Evolutionary conservation across 2,888 invertebrate genomes (phyloP).

Genomic region (Ornithoptera priamus): DNA sequence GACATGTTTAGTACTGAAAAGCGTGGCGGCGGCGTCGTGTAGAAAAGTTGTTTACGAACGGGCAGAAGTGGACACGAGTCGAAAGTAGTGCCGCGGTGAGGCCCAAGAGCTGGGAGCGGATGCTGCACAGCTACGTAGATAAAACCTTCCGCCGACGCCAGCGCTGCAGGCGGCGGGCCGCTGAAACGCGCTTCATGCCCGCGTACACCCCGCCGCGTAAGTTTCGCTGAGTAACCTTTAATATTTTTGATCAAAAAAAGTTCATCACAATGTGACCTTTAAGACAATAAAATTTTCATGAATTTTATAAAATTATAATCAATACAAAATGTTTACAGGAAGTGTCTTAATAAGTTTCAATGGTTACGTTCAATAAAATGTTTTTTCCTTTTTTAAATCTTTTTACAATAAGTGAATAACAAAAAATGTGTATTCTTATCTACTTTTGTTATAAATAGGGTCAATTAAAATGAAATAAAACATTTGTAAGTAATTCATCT

Average conservation of each 20-base stretch:
- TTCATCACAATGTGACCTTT: background rate
- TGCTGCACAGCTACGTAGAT: constrained; percentile 79
- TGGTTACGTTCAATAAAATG: no score
- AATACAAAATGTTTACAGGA: background rate
- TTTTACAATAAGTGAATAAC: no score
- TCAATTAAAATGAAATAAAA: no score
- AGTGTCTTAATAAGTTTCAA: no score
- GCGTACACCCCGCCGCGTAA: constrained; percentile 61
- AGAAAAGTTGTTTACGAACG: constrained; percentile 75
- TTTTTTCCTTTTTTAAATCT: no score
- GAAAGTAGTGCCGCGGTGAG: constrained; percentile 72
- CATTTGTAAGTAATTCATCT: constrained; percentile 14
- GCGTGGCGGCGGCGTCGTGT: constrained; percentile 52
- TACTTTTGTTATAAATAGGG: no score
- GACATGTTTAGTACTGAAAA: constrained; percentile 52
- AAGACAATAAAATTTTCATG: background rate
- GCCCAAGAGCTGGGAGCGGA: constrained; percentile 73
- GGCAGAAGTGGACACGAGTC: constrained; percentile 66
- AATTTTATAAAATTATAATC: background rate
- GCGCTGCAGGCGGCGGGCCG: constrained; percentile 70
- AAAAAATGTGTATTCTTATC: no score
- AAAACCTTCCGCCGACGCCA: constrained; percentile 78
- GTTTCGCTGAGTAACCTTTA: constrained; percentile 43
- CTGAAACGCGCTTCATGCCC: constrained; percentile 70
- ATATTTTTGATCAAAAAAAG: background rate